These are phyloP conservation scores for Nebria brevicollis DNA, from an alignment of 2,888 invertebrate genomes.

Conservation along the genomic window DNA sequence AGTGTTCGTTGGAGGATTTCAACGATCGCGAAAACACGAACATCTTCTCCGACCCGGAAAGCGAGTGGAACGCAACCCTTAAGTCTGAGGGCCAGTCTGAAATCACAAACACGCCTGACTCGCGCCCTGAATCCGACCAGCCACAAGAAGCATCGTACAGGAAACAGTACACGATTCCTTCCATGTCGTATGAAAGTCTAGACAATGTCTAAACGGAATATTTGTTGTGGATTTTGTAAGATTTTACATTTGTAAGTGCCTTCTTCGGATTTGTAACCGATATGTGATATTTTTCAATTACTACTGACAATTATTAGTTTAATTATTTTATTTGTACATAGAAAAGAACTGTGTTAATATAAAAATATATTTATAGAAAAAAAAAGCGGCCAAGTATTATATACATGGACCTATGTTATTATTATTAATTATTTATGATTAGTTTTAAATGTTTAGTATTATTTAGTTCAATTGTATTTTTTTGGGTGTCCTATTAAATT, in stretches of 20 bases:
- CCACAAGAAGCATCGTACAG: conserved; percentile 51
- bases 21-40: conserved; percentile 65
- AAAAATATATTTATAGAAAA: conserved; percentile 15
- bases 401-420: conserved; percentile 30
- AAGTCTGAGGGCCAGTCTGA: conserved; percentile 59
- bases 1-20: conserved; percentile 67
- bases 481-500: conserved; percentile 11
- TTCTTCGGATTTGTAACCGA: conserved; percentile 13
- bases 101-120: conserved; percentile 60
- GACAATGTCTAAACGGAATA: conserved; percentile 22
- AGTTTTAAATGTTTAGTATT: conserved; percentile 4
- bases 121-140: conserved; percentile 70
- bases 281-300: conserved; percentile 42
- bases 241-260: conserved; percentile 6
- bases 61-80: conserved; percentile 69
- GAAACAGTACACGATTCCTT: conserved; percentile 49
- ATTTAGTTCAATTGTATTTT: conserved; percentile 24
- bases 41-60: conserved; percentile 77
- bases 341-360: conserved; percentile 38
- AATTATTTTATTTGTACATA: conserved; percentile 34
- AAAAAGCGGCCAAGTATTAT: conserved; percentile 34
- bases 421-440: conserved; percentile 7
- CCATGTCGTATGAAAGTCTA: conserved; percentile 48
- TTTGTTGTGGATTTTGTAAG: conserved; percentile 2
- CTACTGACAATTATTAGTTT: conserved; percentile 34